Conservation (phyloP, 2,888 invertebrate species). For the Gastracanthus pulcherrimus region DNA sequence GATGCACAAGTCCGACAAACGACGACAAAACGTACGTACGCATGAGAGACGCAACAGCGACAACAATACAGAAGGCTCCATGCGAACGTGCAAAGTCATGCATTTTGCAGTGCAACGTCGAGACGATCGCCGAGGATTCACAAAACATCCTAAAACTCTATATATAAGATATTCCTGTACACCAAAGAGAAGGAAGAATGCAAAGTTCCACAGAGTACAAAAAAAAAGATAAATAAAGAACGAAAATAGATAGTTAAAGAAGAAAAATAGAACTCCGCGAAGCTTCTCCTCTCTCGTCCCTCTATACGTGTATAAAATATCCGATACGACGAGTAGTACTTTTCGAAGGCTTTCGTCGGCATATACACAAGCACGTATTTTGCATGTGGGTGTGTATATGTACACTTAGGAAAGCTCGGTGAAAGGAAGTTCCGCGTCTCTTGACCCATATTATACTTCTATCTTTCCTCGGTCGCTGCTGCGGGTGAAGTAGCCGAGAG, state of each 20-base stretch:
- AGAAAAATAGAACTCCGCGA: background rate
- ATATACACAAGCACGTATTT: background rate
- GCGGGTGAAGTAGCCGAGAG: too few species aligned
- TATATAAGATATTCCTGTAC: background rate
- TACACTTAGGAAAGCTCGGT: background rate
- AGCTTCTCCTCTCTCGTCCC: background rate
- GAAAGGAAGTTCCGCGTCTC: background rate
- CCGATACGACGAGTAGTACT: background rate
- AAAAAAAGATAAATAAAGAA: background rate
- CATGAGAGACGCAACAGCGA: background rate
- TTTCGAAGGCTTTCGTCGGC: background rate
- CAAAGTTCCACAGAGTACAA: background rate
- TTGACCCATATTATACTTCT: constrained; percentile 3
- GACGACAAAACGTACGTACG: background rate
- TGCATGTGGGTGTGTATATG: background rate
- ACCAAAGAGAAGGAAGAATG: background rate
- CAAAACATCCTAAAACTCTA: constrained; percentile 10
- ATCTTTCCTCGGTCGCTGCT: too few species aligned
- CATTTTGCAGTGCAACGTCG: constrained; percentile 29
- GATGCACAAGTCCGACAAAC: constrained; percentile 21
- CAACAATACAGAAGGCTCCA: background rate
- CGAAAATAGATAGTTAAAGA: background rate
- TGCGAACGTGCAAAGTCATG: constrained; percentile 48
- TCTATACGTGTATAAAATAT: background rate
- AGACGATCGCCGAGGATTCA: constrained; percentile 20